Evolutionary conservation across 2,113 vertebrate species (phyloP), one percentile per base, ranked within the genome.

Genomic region (Verasper variegatus): DNA sequence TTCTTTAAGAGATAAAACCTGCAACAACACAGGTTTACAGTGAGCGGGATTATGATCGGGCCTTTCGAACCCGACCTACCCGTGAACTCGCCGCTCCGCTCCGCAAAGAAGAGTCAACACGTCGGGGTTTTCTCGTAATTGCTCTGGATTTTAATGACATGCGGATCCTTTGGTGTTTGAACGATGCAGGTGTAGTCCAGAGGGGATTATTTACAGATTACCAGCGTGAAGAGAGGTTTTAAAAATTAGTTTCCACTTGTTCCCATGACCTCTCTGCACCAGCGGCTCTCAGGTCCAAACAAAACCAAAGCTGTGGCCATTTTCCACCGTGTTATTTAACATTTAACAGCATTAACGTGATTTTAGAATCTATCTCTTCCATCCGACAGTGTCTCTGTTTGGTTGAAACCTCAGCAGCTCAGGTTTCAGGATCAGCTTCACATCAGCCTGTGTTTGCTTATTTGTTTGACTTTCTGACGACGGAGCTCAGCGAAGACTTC

Each of bases 121-220:
- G 66, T 76, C 73, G 21, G 59, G 68, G 61, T 75, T 78, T 71
- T 51, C 20, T 58, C 24, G 23, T 21, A 49, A 58, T 71, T 35
- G 65, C 21, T 42, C 0, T 11, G 52, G 77, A 21, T 31, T 31
- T 31, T 31, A 31, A 31, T 62, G 78, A 85, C 78, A 66, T 71
- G 15, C n/a, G 21, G 42, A 57, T 74, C 71, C 57, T 66, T 74
- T 55, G 60, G 12, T 64, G 63, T 17, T 62, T 35, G 45, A 66
- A 42, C 51, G 3, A 20, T 1, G 64, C 54, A 12, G 5, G 1
- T 31, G 67, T 21, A n/a, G 54, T 21, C 64, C 71, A 60, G 23
- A 23, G 54, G 35, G 68, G 8, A 82, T 77, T 76, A 80, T 67
- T 84, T 56, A 69, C 58, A 78, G 76, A 83, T 74, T 68, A 78